phyloP scores from a whole-genome alignment of 2,113 vertebrate genomes.

The Sporophila hypoxantha region DNA sequence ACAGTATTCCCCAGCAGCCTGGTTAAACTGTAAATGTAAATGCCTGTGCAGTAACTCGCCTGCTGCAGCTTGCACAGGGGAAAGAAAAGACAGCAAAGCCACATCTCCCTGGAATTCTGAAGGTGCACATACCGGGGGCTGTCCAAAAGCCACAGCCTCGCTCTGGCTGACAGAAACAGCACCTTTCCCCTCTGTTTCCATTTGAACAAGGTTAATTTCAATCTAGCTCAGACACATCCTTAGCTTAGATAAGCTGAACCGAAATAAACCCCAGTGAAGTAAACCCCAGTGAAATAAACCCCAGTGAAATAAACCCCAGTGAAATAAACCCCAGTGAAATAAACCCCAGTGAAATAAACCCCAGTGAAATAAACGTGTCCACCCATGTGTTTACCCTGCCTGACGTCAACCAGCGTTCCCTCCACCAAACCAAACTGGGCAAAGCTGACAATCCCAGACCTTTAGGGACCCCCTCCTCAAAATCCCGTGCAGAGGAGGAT shows the following conservation, averaged over 20 bases:
- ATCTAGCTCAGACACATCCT: not conserved
- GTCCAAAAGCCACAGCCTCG: not conserved
- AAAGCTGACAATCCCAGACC: not conserved
- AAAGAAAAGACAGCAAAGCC: not conserved
- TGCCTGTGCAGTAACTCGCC: not conserved
- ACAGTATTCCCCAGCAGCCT: not conserved
- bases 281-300: not conserved
- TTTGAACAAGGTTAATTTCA: not conserved
- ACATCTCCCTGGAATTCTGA: not conserved
- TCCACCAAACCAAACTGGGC: not conserved
- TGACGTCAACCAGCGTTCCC: not conserved
- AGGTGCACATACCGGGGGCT: not conserved
- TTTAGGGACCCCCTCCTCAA: not conserved
- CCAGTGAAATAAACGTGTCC: not conserved
- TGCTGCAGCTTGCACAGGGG: not conserved
- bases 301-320: not conserved
- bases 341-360: not conserved
- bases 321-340: not conserved
- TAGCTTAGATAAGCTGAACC: not conserved
- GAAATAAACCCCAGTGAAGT: not conserved
- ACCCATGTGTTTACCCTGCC: not conserved
- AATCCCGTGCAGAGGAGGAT: not conserved
- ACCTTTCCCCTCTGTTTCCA: accelerated
- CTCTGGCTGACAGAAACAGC: not conserved
- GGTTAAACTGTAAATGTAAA: not conserved